Evolutionary conservation across 2,888 invertebrate species (phyloP).

Genomic region (Osedax fenrisi): DNA sequence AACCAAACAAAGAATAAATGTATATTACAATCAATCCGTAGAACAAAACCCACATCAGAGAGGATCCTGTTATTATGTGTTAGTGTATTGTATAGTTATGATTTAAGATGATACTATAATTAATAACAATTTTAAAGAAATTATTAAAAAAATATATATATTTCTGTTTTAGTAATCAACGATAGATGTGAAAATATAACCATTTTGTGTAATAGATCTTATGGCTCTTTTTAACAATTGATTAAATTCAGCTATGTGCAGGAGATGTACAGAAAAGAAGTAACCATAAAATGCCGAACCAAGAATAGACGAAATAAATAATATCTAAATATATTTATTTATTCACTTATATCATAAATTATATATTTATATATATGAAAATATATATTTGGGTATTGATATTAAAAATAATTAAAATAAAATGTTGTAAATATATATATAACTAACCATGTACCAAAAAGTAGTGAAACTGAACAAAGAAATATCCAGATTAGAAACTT

Average conservation of each 20-base stretch:
- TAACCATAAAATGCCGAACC: slow-evolving; percentile 47
- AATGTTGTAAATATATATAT: not conserved
- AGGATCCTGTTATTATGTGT: too few species aligned
- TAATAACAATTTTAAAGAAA: not conserved
- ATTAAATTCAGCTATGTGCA: slow-evolving; percentile 47
- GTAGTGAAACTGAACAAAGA: slow-evolving; percentile 44
- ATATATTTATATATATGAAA: not conserved
- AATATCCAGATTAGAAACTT: slow-evolving; percentile 41
- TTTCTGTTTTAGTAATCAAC: too few species aligned
- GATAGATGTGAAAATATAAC: too few species aligned
- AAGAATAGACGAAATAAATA: slow-evolving; percentile 42
- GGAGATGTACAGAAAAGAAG: slow-evolving; percentile 48
- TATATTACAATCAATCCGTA: slow-evolving; percentile 43
- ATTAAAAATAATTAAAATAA: too few species aligned
- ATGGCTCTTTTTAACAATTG: slow-evolving; percentile 48
- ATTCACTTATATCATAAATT: not conserved
- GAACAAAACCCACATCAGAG: slow-evolving; percentile 44
- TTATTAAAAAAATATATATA: too few species aligned
- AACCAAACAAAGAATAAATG: slow-evolving; percentile 44
- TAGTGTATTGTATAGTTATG: too few species aligned
- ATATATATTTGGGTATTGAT: slow-evolving; percentile 38
- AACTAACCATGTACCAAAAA: slow-evolving; percentile 45
- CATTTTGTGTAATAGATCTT: slow-evolving; percentile 48
- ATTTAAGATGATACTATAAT: too few species aligned
- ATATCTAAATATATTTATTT: slow-evolving; percentile 36